These are phyloP conservation scores for Turdus rufiventris DNA, from an alignment of 2,113 vertebrate species.

Conservation along the genomic window DNA sequence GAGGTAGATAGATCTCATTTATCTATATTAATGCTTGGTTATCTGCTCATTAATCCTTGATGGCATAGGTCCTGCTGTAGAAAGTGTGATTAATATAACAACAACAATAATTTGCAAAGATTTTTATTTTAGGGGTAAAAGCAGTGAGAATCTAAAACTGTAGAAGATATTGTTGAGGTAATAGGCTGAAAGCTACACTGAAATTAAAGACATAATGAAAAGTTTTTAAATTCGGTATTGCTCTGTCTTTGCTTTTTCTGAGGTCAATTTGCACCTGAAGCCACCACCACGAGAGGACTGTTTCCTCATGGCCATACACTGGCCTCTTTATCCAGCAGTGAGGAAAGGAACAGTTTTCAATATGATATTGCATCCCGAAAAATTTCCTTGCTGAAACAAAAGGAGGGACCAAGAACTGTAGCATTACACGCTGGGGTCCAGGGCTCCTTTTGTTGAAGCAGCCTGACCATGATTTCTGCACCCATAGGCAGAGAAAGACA, in stretches of 20 bases:
- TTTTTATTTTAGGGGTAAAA: conserved; percentile 9
- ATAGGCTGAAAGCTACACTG: background rate
- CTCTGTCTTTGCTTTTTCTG: background rate
- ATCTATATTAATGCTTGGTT: conserved; percentile 26
- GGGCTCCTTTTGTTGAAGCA: background rate
- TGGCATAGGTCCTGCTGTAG: background rate
- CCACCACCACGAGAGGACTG: background rate
- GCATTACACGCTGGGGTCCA: background rate
- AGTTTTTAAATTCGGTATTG: background rate
- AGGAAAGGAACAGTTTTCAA: background rate
- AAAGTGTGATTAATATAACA: conserved; percentile 52
- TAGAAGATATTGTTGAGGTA: background rate
- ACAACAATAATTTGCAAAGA: background rate
- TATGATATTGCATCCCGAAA: background rate
- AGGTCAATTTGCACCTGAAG: background rate
- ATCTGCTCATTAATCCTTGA: conserved; percentile 28
- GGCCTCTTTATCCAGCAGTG: background rate
- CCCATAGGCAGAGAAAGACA: background rate
- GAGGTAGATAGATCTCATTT: background rate
- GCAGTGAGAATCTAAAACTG: background rate
- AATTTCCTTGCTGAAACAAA: background rate
- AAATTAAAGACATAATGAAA: background rate
- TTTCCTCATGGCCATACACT: background rate
- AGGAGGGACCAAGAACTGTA: background rate
- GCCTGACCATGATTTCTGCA: background rate